Conservation (phyloP, 2,888 invertebrate species). For the Callosobruchus maculatus region DNA sequence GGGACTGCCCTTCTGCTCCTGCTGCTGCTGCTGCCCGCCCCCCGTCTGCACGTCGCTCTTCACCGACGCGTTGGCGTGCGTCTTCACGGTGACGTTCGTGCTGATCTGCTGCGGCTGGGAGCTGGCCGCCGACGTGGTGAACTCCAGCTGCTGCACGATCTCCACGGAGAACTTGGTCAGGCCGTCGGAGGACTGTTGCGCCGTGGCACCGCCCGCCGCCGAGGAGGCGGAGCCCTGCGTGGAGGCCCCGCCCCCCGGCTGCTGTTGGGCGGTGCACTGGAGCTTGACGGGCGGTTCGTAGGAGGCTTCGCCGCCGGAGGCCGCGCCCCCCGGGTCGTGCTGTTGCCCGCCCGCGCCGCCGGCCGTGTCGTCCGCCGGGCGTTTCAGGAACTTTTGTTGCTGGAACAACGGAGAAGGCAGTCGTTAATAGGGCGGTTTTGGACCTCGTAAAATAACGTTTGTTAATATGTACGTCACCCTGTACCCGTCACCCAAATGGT, state of each 20-base stretch:
- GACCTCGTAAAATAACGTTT: too few species aligned
- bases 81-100: slow-evolving; percentile 89
- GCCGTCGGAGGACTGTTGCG: slow-evolving; percentile 53
- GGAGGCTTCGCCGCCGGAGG: slow-evolving; percentile 41
- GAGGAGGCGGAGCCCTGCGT: neutral
- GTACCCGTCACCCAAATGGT: too few species aligned
- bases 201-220: slow-evolving; percentile 26
- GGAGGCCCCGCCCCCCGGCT: slow-evolving; percentile 20
- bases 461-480: too few species aligned
- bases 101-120: slow-evolving; percentile 87
- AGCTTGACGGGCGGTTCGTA: slow-evolving; percentile 77
- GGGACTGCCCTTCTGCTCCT: slow-evolving; percentile 50
- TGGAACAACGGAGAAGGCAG: slow-evolving; percentile 47
- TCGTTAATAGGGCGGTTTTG: too few species aligned
- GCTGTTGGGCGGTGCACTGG: slow-evolving; percentile 58
- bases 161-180: slow-evolving; percentile 83
- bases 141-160: slow-evolving; percentile 88
- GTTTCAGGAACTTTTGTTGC: slow-evolving; percentile 83
- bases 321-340: slow-evolving; percentile 51
- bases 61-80: slow-evolving; percentile 65
- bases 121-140: slow-evolving; percentile 82
- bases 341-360: slow-evolving; percentile 48
- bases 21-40: too few species aligned
- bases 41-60: slow-evolving; percentile 56
- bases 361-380: slow-evolving; percentile 62